Conservation (phyloP, 1,140 invertebrate species). For the Drosophila jambulina region DNA sequence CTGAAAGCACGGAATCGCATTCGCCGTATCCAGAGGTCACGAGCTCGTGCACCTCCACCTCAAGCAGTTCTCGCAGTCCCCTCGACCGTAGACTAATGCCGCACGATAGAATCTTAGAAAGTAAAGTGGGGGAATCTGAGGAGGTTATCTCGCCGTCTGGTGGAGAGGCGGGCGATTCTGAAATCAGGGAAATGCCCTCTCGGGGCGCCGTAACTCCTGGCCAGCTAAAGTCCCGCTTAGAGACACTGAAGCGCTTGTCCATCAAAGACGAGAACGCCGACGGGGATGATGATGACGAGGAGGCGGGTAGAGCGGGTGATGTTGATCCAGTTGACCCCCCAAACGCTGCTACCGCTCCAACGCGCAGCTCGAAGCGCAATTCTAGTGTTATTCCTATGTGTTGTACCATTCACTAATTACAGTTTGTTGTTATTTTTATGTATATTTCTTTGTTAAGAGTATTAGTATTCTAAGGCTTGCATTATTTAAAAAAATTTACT, state of each 20-base stretch:
- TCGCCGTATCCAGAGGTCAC: constrained; percentile 87
- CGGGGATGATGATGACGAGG: constrained; percentile 9
- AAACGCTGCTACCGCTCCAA: constrained; percentile 29
- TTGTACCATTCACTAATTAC: constrained; percentile 75
- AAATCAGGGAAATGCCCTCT: constrained; percentile 40
- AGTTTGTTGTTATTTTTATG: constrained; percentile 48
- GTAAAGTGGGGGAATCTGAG: constrained; percentile 3
- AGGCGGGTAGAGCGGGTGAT: constrained; percentile 52
- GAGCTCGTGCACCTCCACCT: constrained; percentile 51
- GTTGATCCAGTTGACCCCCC: constrained; percentile 58
- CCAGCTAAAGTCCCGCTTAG: constrained; percentile 86
- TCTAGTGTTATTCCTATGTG: constrained; percentile 64
- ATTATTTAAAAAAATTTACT: constrained; percentile 27
- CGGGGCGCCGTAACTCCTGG: constrained; percentile 85
- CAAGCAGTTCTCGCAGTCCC: constrained; percentile 55
- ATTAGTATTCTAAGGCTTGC: constrained; percentile 30
- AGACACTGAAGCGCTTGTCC: constrained; percentile 73
- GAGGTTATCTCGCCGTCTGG: background rate
- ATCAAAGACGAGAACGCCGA: constrained; percentile 33
- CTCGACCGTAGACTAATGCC: constrained; percentile 19
- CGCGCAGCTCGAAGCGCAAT: constrained; percentile 44
- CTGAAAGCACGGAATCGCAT: constrained; percentile 91
- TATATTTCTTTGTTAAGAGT: constrained; percentile 38
- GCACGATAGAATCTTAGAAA: background rate
- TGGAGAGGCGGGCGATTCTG: constrained; percentile 1